These are phyloP conservation scores for Steromphala cineraria DNA, from an alignment of 2,888 invertebrate genomes.

Conservation along the genomic window DNA sequence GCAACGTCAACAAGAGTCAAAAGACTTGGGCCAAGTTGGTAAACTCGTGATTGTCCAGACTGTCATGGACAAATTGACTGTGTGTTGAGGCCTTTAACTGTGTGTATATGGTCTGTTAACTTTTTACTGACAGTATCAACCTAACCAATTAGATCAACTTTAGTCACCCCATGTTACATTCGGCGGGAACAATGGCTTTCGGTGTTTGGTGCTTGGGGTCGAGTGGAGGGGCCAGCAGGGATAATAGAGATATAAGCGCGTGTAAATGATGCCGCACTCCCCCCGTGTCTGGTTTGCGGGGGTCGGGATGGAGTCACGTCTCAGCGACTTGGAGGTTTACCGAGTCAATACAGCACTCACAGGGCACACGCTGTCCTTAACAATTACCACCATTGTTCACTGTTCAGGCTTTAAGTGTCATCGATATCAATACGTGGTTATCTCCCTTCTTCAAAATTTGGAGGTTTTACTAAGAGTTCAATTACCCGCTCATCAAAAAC, in stretches of 20 bases:
- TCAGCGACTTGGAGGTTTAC: background rate
- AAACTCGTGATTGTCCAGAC: background rate
- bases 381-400: conserved; percentile 11
- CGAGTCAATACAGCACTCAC: background rate
- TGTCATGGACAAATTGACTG: background rate
- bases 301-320: background rate
- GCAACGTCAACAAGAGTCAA: background rate
- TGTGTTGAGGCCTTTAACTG: conserved; percentile 20
- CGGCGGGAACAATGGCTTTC: conserved; percentile 17
- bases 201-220: conserved; percentile 10
- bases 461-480: no score
- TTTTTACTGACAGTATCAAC: conserved; percentile 13
- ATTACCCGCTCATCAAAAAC: no score
- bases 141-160: conserved; percentile 15
- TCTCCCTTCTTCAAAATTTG: no score
- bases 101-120: conserved; percentile 15
- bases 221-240: background rate
- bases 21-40: background rate
- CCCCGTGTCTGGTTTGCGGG: background rate
- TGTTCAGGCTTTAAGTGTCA: no score
- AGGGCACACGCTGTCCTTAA: conserved; percentile 12
- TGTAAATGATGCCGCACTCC: conserved; percentile 16
- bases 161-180: conserved; percentile 3
- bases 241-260: conserved; percentile 22
- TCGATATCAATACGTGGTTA: no score